Conservation (phyloP, 2,113 vertebrate species). For the Tragulus kanchil region DNA sequence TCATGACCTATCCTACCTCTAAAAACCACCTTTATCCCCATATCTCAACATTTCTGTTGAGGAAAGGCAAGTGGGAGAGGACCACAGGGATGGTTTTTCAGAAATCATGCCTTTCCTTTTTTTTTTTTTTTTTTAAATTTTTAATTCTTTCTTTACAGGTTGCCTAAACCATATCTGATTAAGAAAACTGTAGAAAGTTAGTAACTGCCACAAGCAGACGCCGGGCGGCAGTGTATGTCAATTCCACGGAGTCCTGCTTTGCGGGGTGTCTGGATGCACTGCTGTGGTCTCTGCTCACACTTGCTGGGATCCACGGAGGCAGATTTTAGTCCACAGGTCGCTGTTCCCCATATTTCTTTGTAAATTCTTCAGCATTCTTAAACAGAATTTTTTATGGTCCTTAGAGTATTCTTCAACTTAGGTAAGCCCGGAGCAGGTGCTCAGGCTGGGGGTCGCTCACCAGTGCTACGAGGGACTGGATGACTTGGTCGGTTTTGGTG, state of each 20-base stretch:
- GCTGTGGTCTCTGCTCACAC: conserved; percentile 91
- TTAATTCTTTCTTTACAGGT: conserved; percentile 93
- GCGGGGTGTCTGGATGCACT: conserved; percentile 89
- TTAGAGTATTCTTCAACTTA: conserved; percentile 99
- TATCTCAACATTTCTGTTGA: background rate
- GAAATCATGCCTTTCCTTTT: background rate
- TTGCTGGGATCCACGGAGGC: conserved; percentile 85
- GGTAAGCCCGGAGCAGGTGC: conserved; percentile 98
- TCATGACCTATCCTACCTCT: background rate
- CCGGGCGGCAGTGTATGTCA: conserved; percentile 89
- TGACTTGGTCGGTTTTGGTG: conserved; percentile 99
- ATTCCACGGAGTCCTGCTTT: conserved; percentile 93
- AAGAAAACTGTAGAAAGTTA: conserved; percentile 97
- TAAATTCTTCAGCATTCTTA: conserved; percentile 99
- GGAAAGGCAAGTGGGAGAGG: background rate
- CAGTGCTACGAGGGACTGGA: conserved; percentile 99
- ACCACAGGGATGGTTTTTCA: background rate
- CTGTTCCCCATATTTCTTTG: conserved; percentile 99
- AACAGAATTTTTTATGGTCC: conserved; percentile 99
- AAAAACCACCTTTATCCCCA: background rate
- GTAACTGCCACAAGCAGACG: conserved; percentile 93
- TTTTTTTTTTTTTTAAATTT: conserved; percentile 84
- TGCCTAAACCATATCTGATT: conserved; percentile 92
- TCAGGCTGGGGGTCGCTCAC: conserved; percentile 99
- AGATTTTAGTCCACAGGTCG: conserved; percentile 99